Base-by-base conservation (phyloP, 2,797 vertebrate species). In the Epinephelus malabaricus region DNA sequence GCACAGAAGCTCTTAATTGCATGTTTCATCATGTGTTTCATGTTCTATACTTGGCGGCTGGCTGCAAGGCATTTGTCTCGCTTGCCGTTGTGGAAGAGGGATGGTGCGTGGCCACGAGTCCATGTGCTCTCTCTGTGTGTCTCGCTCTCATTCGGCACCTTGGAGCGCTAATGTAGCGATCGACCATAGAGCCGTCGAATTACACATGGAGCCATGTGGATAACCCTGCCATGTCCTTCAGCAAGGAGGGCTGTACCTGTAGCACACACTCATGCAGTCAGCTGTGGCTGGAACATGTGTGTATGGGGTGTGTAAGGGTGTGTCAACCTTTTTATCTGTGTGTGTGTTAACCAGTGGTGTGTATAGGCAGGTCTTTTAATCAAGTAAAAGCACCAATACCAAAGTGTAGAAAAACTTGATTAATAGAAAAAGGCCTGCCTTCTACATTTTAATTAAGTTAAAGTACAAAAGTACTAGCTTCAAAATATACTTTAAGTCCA, bases 11-110 rank as follows among this genome's bases (percentile, higher is more conserved):
- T 92, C 88, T 92, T 95, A 94, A 95, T 95, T 95, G 94, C 88
- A 76, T 90, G 93, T 94, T 94, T 94, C 88, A 91, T 92, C 92
- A 94, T 95, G 93, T 94, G 92, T 93, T 94, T 93, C 90, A 87
- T 90, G 92, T 90, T 89, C 92, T 87, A 84, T 86, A 92, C 89
- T 90, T 83, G 91, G 88, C 88, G 83, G 81, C 79, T 72, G 82
- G 87, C 92, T 91, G 89, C 84, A 38, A 90, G 88, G 86, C 92
- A 92, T 95, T 93, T 91, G 88, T 94, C 93, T 93, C 69, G 46
- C 87, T 80, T 27, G 85, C 80, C 67, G 15, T 79, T 78, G 79
- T 76, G 74, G 84, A 92, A 90, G 90, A 92, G 79, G 83, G 87
- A 94, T 89, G 85, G 85, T 50, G 80, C 68, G 6, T 14, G 58